A percentile compares a stretch with the other conserved stretches of the same genome.
These are phyloP conservation scores for Sorex maritimensis DNA, from an alignment of 2,797 vertebrate genomes.

Conservation along the genomic window DNA sequence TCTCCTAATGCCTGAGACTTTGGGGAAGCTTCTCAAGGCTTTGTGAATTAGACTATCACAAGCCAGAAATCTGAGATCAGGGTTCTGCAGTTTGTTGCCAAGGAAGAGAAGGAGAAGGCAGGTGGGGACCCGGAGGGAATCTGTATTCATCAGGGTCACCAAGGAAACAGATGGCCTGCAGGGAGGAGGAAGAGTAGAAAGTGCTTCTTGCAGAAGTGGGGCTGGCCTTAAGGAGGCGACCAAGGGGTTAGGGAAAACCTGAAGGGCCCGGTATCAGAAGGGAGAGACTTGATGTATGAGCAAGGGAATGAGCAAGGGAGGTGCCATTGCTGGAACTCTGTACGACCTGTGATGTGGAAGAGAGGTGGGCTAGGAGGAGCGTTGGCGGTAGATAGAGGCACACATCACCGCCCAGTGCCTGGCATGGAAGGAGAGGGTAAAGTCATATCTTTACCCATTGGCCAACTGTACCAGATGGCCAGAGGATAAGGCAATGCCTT, in stretches of 20 bases:
- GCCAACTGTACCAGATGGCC: not conserved
- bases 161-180: not conserved
- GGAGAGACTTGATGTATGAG: too few relatives aligned
- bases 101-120: not conserved
- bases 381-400: not conserved
- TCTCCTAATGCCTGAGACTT: not conserved
- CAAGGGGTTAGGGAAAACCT: fast-evolving
- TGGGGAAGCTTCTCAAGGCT: not conserved
- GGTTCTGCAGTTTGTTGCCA: not conserved
- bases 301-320: not conserved
- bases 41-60: not conserved
- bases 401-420: too few relatives aligned
- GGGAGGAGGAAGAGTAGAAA: not conserved
- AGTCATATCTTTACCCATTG: not conserved
- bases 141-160: not conserved
- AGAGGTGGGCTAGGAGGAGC: not conserved
- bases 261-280: not conserved
- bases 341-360: not conserved
- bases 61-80: not conserved
- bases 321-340: not conserved
- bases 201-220: not conserved
- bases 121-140: not conserved
- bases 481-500: not conserved
- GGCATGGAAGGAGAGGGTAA: not conserved
- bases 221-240: not conserved